Percentiles rank a stretch among this genome's conserved stretches.
phyloP scores from a whole-genome alignment of 1,140 invertebrate genomes.

The Sweltsa coloradensis region DNA sequence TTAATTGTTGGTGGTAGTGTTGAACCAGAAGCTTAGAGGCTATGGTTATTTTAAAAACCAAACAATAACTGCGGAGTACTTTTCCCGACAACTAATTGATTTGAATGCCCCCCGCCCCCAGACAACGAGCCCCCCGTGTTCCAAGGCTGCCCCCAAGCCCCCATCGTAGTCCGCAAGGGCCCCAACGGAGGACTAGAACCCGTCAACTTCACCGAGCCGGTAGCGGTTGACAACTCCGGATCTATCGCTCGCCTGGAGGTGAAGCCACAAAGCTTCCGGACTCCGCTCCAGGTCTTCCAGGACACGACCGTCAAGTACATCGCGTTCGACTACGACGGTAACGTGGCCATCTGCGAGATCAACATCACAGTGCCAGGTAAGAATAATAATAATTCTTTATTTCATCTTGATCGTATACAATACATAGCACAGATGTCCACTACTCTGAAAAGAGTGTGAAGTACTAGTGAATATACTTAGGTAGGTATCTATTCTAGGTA shows the following conservation, averaged over 20 bases:
- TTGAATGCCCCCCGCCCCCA: slow-evolving; percentile 22
- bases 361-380: slow-evolving; percentile 80
- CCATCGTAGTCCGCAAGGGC: slow-evolving; percentile 79
- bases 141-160: slow-evolving; percentile 88
- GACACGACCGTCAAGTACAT: slow-evolving; percentile 90
- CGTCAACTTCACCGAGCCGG: slow-evolving; percentile 86
- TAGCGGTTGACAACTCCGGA: slow-evolving; percentile 87
- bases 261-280: slow-evolving; percentile 79
- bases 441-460: too few relatives aligned
- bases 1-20: too few relatives aligned
- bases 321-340: slow-evolving; percentile 93
- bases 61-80: not conserved
- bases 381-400: too few relatives aligned
- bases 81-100: not conserved
- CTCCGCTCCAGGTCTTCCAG: slow-evolving; percentile 77
- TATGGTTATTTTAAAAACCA: too few relatives aligned
- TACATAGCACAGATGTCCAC: too few relatives aligned
- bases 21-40: too few relatives aligned
- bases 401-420: too few relatives aligned
- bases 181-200: slow-evolving; percentile 72
- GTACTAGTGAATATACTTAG: too few relatives aligned
- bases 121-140: slow-evolving; percentile 94
- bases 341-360: slow-evolving; percentile 92
- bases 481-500: too few relatives aligned
- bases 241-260: slow-evolving; percentile 85